Conservation (phyloP, 2,888 invertebrate genomes). For the Luperina testacea region DNA sequence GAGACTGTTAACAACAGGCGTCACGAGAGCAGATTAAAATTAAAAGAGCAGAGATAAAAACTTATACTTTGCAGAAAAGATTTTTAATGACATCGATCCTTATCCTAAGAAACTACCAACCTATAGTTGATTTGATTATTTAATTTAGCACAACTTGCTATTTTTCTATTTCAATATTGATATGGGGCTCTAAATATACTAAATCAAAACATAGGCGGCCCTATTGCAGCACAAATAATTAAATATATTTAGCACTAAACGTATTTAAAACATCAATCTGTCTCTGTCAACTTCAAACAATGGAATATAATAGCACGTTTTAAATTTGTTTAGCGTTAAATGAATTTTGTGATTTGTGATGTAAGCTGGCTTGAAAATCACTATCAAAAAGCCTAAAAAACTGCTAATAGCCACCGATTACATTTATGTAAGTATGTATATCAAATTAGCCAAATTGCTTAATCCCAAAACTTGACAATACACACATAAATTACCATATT, state of each 20-base stretch:
- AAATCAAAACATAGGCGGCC: background rate
- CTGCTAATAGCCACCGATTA: constrained; percentile 13
- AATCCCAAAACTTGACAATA: constrained; percentile 35
- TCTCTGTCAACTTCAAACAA: background rate
- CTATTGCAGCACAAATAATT: too few relatives aligned
- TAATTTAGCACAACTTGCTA: background rate
- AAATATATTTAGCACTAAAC: too few relatives aligned
- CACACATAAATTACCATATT: constrained; percentile 39
- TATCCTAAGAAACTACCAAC: background rate
- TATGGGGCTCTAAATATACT: background rate
- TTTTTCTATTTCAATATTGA: background rate
- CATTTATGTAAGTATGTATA: constrained; percentile 5
- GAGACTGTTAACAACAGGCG: background rate
- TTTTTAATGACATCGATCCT: background rate
- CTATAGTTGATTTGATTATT: background rate
- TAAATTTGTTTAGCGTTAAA: background rate
- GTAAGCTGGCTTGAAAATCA: too few relatives aligned
- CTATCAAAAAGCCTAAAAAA: background rate
- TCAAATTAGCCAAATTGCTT: constrained; percentile 47
- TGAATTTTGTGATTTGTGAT: too few relatives aligned
- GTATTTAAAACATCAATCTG: background rate
- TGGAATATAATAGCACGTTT: background rate
- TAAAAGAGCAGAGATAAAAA: background rate
- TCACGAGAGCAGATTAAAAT: background rate
- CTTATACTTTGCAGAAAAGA: background rate